Base-by-base conservation (phyloP, 2,113 vertebrate genomes). In the Sturnira hondurensis region DNA sequence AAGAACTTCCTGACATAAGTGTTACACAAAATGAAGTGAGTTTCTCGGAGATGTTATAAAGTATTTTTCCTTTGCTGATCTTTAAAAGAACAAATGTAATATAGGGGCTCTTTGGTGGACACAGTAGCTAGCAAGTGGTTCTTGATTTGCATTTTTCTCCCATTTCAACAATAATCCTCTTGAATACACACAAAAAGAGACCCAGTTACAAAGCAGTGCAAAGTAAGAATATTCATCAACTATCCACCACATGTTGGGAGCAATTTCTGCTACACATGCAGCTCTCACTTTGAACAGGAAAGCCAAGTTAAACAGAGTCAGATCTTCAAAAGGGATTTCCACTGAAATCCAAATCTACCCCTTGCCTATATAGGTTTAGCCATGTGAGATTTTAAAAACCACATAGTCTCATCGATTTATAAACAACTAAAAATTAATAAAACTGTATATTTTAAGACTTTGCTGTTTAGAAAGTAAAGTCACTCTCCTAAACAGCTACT, bases 371-470 rank as follows among this genome's bases (percentile, higher is more conserved):
- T 70, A 31, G 24, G 20, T 20, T 58, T 68, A 83, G 3, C 11
- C 54, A 33, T 22, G 43, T 67, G 78, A 87, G 61, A 87, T 33
- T 93, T 86, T 80, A 81, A 67, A 74, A 63, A 24, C 11, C 36
- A 95, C 4, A 58, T 94, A 56, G 16, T 80, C 67, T 38, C 0
- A 68, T 90, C 36, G 82, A 65, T 36, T 91, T 93, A 36, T 14
- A 85, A 91, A 93, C 33, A 82, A 83, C 26, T 78, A 80, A 90
- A 90, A 80, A 65, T 50, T 93, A 70, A 87, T 36, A 94, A 94
- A 93, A 71, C 10, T 61, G 0, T 12, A 52, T n/a, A 24, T 58
- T 54, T 86, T 76, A 68, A 73, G 85, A 77, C 91, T 24, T 65
- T 43, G 13, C 31, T 84, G n/a, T 63, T 38, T 87, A 67, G 43